Evolutionary conservation across 2,888 invertebrate species (phyloP).

Genomic region (Plebejus melissa): DNA sequence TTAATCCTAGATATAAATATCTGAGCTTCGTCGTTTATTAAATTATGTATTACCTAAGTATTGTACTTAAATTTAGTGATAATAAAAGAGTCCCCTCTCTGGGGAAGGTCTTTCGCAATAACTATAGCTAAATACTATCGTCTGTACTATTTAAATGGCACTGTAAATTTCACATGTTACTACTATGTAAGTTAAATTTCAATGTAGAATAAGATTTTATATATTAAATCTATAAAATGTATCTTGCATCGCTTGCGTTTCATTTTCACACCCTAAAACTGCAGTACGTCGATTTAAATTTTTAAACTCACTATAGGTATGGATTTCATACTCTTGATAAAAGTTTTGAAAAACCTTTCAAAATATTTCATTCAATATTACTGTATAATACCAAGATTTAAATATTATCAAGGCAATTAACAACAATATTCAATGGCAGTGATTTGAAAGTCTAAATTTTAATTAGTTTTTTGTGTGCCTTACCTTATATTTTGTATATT

Average conservation of each 20-base stretch:
- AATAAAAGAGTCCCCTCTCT: conserved; percentile 56
- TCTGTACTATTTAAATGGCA: conserved; percentile 71
- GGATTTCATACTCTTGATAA: too few relatives aligned
- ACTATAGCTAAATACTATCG: conserved; percentile 72
- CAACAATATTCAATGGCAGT: too few relatives aligned
- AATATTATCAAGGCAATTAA: too few relatives aligned
- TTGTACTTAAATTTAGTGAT: conserved; percentile 66
- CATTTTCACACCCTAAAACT: conserved; percentile 40
- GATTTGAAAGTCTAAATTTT: too few relatives aligned
- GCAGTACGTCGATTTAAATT: too few relatives aligned
- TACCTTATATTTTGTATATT: too few relatives aligned
- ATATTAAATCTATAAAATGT: conserved; percentile 79
- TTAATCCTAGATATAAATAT: conserved; percentile 70
- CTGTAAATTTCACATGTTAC: conserved; percentile 78
- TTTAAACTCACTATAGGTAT: too few relatives aligned
- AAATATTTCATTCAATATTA: too few relatives aligned
- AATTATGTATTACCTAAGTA: conserved; percentile 60
- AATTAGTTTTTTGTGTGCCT: too few relatives aligned
- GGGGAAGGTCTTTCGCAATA: conserved; percentile 73
- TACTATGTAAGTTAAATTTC: conserved; percentile 70
- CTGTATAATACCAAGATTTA: too few relatives aligned
- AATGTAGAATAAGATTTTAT: conserved; percentile 77
- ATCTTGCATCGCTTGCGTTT: conserved; percentile 60
- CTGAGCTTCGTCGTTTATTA: conserved; percentile 76
- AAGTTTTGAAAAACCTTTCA: too few relatives aligned